Evolutionary conservation across 2,113 vertebrate genomes (phyloP), one percentile per base, ranked within the genome.

Genomic region (Toxotes chatareus): DNA sequence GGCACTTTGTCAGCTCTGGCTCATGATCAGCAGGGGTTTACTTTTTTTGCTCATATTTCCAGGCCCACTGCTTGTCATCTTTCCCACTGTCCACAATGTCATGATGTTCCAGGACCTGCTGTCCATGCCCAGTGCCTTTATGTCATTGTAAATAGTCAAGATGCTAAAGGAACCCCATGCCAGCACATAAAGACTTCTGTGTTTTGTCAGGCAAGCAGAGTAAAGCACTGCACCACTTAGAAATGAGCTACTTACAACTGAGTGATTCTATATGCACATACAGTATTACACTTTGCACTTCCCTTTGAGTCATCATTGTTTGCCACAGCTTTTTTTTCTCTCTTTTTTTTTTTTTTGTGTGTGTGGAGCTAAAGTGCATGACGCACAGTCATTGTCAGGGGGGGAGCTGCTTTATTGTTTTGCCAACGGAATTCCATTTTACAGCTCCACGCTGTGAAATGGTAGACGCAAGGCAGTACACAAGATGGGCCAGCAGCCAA

Each of bases 401-500:
- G 4, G 32, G 70, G 68, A 32, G n/a, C 27, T 51, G 83, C 27
- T 83, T 86, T 84, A 82, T 86, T 90, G 85, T 88, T 91, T 92
- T 87, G 83, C 84, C 84, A 89, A 73, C 79, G 42, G 80, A 92
- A 90, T 93, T 85, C 76, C 53, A 81, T 90, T 88, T 92, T 56
- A 47, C 59, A 80, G 79, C 83, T 55, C 17, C 75, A 23, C 61
- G 63, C 78, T 76, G 85, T 59, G 83, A 84, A 87, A 90, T 53
- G 76, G 73, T 81, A 86, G 67, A 81, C 3, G 21, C 79, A 55
- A 72, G 61, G 78, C 85, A 55, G 66, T 59, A 66, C 79, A 73
- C 62, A 47, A 61, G 88, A 86, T 76, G 89, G 86, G 91, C 88
- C 75, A 17, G 79, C 85, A 90, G 91, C 89, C 91, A 91, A 91